Evolutionary conservation across 2,888 invertebrate species (phyloP), one percentile per base, ranked within the genome.

Genomic region (Ptycholaimellus sp.): DNA sequence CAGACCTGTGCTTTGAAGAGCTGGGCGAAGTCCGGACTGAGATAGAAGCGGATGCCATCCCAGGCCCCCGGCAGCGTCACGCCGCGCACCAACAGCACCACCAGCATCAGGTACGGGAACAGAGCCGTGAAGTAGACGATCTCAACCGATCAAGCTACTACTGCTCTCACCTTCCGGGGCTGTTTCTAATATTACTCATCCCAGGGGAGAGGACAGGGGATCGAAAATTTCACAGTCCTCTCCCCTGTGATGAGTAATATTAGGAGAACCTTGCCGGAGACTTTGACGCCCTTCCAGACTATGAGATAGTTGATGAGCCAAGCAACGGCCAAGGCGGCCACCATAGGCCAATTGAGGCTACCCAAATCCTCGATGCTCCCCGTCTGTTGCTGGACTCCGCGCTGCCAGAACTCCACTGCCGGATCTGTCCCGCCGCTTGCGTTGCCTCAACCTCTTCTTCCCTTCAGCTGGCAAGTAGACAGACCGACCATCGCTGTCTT

Each of bases 251-350:
- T 14, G 11, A 13, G 17, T 11, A n/a, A 36, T 19, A 23, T 18
- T 11, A 13, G 20, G 13, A 40, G 48, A 51, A 75, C 82, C 67
- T 93, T 93, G 50, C 93, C 93, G 2, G 90, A 90, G 85, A 87
- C 90, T 56, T 81, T 76, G 27, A 93, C 87, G 1, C 93, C 93
- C 64, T 90, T 87, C 44, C 54, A 52, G 37, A 54, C 52, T n/a
- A n/a, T n/a, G n/a, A 93, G 85, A 64, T 93, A 93, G 62, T 87
- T 87, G 43, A 90, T 65, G 42, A 90, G 70, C 93, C 93, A 93
- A 5, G 83, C 83, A 4, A 85, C 61, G 2, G 83, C 64, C 3
- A 96, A 66, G 2, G 83, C 83, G 4, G 81, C 75, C 2, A 87
- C 87, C 44, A 93, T 63, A 59, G 85, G 85, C 81, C 83, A 87